Evolutionary conservation across 2,888 invertebrate genomes (phyloP).

Genomic region (Drosophila melanosoma): DNA sequence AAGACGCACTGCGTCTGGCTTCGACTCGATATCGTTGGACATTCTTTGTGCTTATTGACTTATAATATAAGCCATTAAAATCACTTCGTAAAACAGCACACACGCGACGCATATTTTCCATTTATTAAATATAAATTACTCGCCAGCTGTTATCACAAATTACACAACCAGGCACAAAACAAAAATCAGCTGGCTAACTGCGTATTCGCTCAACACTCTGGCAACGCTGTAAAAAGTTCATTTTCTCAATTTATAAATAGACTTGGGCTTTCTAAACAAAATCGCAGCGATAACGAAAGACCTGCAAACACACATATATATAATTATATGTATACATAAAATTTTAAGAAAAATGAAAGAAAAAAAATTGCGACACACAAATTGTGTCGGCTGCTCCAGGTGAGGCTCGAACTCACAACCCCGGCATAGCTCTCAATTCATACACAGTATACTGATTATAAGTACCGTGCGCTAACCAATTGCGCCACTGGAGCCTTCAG

Average conservation of each 20-base stretch:
- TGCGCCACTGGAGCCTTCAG: slow-evolving; percentile 97
- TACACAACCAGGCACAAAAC: slow-evolving; percentile 56
- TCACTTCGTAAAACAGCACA: slow-evolving; percentile 19
- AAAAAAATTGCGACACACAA: slow-evolving; percentile 25
- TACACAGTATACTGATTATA: slow-evolving; percentile 95
- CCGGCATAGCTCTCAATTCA: slow-evolving; percentile 97
- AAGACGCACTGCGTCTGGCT: slow-evolving; percentile 6
- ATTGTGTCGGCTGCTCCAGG: slow-evolving; percentile 90
- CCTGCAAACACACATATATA: not conserved
- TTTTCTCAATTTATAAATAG: not conserved
- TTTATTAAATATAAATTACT: not conserved
- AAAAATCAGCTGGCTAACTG: slow-evolving; percentile 48
- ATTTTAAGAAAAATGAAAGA: slow-evolving; percentile 1
- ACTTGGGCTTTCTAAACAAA: not conserved
- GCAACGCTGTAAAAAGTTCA: slow-evolving; percentile 31
- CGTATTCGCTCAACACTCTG: slow-evolving; percentile 16
- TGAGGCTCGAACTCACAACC: slow-evolving; percentile 99
- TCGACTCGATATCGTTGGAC: not conserved
- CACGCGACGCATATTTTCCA: slow-evolving; percentile 44
- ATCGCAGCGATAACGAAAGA: too few relatives aligned
- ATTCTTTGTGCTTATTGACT: not conserved
- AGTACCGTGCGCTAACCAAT: slow-evolving; percentile 99
- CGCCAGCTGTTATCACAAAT: slow-evolving; percentile 34
- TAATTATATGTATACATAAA: not conserved
- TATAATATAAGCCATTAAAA: slow-evolving; percentile 3